Evolutionary conservation across 2,888 invertebrate genomes (phyloP).

Genomic region (Mermis nigrescens): DNA sequence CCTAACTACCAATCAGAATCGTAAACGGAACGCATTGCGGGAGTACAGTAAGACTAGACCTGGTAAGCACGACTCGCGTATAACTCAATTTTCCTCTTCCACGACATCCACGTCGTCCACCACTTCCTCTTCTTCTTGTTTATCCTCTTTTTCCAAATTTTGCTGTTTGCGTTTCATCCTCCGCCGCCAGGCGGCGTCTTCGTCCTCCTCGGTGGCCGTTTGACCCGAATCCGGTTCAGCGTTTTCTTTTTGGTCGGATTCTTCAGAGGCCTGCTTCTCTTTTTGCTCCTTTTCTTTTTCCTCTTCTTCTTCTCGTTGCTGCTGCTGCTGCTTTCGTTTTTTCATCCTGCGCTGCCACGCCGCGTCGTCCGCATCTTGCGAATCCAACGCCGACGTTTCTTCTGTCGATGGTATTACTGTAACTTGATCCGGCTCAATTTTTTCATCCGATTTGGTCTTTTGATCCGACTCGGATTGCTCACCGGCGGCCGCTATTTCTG

Average conservation of each 20-base stretch:
- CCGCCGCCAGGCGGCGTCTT: slow-evolving; percentile 17
- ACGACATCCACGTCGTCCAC: slow-evolving; percentile 21
- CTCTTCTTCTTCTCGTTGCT: slow-evolving; percentile 1
- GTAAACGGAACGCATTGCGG: background rate
- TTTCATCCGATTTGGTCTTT: background rate
- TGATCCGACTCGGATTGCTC: slow-evolving; percentile 1
- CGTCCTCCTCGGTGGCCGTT: slow-evolving; percentile 11
- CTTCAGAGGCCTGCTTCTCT: slow-evolving; percentile 11
- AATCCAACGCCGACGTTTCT: background rate
- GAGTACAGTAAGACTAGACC: background rate
- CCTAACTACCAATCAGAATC: too few relatives aligned
- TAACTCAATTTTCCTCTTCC: slow-evolving; percentile 14
- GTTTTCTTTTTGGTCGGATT: slow-evolving; percentile 11
- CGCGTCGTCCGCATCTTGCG: slow-evolving; percentile 19
- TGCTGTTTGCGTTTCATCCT: slow-evolving; percentile 14
- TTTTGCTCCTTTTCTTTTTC: too few relatives aligned
- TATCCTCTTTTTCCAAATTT: background rate
- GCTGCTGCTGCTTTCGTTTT: slow-evolving; percentile 2
- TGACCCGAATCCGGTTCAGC: background rate
- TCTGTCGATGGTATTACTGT: too few relatives aligned
- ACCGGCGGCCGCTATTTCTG: background rate
- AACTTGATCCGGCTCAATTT: background rate
- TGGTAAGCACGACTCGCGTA: too few relatives aligned
- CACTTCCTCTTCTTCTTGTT: slow-evolving; percentile 17
- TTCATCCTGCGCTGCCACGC: slow-evolving; percentile 16